Conservation (phyloP, 2,113 vertebrate species). For the Elephantulus edwardii region DNA sequence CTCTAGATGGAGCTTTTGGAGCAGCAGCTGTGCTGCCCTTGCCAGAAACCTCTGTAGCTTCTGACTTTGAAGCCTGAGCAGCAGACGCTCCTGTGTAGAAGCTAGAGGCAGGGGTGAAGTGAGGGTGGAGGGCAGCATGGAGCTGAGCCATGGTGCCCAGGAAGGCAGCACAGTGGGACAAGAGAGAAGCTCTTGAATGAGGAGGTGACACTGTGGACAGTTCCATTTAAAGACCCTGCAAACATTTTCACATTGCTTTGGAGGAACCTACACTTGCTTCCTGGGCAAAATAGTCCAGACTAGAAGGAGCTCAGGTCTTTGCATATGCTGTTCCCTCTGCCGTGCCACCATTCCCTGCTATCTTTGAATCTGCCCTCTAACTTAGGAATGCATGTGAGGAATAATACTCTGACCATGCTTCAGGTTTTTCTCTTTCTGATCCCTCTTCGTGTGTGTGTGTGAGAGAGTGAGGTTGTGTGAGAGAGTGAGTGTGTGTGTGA, state of each 20-base stretch:
- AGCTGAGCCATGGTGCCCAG: not conserved
- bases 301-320: not conserved
- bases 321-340: not conserved
- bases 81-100: not conserved
- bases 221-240: not conserved
- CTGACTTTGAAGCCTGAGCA: not conserved
- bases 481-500: too few relatives aligned
- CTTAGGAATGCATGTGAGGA: too few relatives aligned
- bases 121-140: too few relatives aligned
- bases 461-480: too few relatives aligned
- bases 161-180: not conserved
- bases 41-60: not conserved
- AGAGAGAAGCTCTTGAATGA: not conserved
- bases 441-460: not conserved
- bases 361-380: not conserved
- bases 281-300: not conserved
- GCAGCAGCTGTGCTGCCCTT: not conserved
- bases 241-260: not conserved
- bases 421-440: not conserved
- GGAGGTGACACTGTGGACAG: not conserved
- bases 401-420: not conserved
- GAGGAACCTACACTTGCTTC: too few relatives aligned
- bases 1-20: not conserved
- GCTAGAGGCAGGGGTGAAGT: too few relatives aligned
- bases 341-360: not conserved